These are phyloP conservation scores for Lophotriccus pileatus DNA, from an alignment of 2,797 vertebrate genomes.

Conservation along the genomic window DNA sequence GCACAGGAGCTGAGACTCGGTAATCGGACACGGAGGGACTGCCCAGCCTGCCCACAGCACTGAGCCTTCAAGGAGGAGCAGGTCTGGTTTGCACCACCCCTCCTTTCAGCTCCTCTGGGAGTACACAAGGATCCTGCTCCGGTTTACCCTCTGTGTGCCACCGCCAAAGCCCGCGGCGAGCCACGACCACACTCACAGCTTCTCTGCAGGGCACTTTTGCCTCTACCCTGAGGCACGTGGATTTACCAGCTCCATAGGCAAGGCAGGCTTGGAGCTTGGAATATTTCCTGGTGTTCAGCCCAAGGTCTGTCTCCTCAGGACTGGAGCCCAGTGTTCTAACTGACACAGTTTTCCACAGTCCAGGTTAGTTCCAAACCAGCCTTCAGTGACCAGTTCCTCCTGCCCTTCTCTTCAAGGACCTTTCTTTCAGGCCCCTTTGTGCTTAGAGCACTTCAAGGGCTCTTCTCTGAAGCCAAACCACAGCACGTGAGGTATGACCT, in stretches of 20 bases:
- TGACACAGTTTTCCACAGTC: rapidly evolving
- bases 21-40: neutral
- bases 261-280: neutral
- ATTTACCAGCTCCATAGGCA: neutral
- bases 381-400: neutral
- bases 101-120: neutral
- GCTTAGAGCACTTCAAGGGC: rapidly evolving
- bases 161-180: neutral
- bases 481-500: neutral
- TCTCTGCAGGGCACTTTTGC: neutral
- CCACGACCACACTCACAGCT: rapidly evolving
- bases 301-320: neutral
- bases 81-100: neutral
- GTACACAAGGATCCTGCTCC: neutral
- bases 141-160: neutral
- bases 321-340: neutral
- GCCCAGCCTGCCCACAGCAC: neutral
- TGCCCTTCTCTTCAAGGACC: neutral
- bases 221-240: neutral
- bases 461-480: neutral
- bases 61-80: neutral
- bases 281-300: neutral
- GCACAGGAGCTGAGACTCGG: neutral
- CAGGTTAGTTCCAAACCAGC: neutral
- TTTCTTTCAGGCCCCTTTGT: neutral